These are phyloP conservation scores for Halcyon malimbica DNA, from an alignment of 2,113 vertebrate species.

Conservation along the genomic window DNA sequence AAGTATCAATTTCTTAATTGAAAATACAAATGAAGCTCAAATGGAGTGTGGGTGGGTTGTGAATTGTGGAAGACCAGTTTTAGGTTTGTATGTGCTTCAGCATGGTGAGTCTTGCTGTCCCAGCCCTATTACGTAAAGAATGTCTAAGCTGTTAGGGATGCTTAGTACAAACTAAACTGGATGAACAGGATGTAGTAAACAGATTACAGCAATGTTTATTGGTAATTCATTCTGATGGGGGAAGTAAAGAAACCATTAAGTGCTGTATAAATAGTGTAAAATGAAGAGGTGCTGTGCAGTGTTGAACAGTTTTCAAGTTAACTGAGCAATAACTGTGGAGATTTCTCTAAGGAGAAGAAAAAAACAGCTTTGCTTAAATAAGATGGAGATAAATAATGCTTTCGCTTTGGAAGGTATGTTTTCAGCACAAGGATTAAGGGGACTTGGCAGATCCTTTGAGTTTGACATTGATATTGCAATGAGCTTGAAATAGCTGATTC, in stretches of 20 bases:
- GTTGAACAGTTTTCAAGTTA: neutral
- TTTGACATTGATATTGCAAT: constrained; percentile 31
- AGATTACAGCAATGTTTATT: constrained; percentile 7
- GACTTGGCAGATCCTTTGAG: constrained; percentile 21
- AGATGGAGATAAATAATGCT: neutral
- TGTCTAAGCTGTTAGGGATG: neutral
- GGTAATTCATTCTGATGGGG: neutral
- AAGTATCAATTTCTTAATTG: neutral
- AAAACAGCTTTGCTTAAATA: neutral
- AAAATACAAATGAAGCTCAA: neutral
- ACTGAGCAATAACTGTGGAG: neutral
- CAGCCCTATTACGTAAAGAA: neutral
- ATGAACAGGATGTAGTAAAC: constrained; percentile 17
- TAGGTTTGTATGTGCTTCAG: neutral
- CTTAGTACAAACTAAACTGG: constrained; percentile 31
- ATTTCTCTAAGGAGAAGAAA: neutral
- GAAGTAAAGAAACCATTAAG: neutral
- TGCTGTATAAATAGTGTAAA: neutral
- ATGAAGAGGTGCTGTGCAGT: neutral
- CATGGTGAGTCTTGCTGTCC: neutral
- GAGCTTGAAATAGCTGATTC: constrained; percentile 36
- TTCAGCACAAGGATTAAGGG: constrained; percentile 13
- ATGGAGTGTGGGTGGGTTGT: neutral
- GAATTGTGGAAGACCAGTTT: neutral
- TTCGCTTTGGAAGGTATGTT: neutral